phyloP scores from a whole-genome alignment of 2,113 vertebrate genomes.

The Eretmochelys imbricata region DNA sequence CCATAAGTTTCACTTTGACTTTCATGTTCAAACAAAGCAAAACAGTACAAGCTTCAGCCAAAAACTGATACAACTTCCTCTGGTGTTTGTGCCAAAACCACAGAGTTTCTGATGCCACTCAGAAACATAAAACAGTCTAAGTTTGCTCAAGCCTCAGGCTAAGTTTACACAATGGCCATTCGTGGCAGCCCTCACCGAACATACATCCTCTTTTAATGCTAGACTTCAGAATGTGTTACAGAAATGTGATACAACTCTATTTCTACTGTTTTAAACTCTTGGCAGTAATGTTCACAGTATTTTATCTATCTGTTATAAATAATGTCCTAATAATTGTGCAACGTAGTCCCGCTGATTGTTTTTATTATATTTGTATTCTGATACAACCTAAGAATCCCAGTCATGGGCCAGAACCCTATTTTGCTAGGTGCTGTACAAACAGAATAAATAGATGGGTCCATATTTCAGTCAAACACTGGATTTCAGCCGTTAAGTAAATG shows the following conservation, averaged over 20 bases:
- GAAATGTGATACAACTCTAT: not conserved
- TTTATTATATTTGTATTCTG: not conserved
- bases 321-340: not conserved
- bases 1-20: not conserved
- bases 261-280: not conserved
- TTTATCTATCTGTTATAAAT: not conserved
- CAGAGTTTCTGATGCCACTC: not conserved
- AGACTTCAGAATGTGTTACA: not conserved
- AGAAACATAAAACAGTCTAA: not conserved
- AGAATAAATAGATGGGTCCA: not conserved
- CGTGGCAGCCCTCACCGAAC: not conserved
- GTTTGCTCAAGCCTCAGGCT: not conserved
- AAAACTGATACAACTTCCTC: not conserved
- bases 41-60: not conserved
- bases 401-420: not conserved
- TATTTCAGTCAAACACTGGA: not conserved
- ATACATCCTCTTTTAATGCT: not conserved
- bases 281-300: not conserved
- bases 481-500: not conserved
- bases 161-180: not conserved
- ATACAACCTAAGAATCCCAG: not conserved
- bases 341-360: not conserved
- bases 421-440: not conserved
- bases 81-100: not conserved
- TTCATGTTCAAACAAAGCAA: not conserved